Evolutionary conservation across 2,888 invertebrate genomes (phyloP), one percentile per base, ranked within the genome.

Genomic region (Cepaea hortensis): DNA sequence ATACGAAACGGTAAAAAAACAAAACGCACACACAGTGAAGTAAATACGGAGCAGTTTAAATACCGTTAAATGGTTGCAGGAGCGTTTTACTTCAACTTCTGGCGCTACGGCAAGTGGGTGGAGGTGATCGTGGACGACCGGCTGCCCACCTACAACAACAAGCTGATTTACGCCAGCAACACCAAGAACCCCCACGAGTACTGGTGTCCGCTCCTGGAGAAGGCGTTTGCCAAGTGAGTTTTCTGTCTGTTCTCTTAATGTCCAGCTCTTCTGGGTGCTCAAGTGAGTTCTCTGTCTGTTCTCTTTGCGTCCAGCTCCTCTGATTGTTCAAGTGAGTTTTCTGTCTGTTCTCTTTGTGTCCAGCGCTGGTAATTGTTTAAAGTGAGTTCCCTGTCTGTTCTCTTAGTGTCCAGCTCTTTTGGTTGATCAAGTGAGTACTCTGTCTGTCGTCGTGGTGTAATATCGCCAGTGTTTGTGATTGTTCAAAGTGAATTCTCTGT

Each of bases 161-260:
- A 84, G 20, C 85, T 90, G 46, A 84, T 89, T 20, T 90, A 88
- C 84, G 83, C 85, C 65, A 72, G 86, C 76, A 90, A 90, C 89
- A 65, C 55, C 20, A 87, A 80, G 5, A 70, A 89, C 48, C 85
- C 86, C 0, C 86, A 89, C 68, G 90, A 90, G 77, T 90, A 89
- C 84, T 90, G 90, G 90, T 88, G 90, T 73, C 86, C 90, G 3
- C 87, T 90, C 46, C 65, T 90, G 84, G 90, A 90, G 86, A 92
- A 92, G 82, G 92, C 92, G 1, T 92, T 91, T 85, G 91, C 92
- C 80, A 92, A 92, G 92, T 92, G 87, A 87, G 88, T 76, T 61
- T 3, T 61, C 4, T 55, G 61, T 15, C 20, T 68, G n/a, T 15
- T 6, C 20, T 35, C 35, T 35, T 35, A n/a, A 1, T 35, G 35